Conservation (phyloP, 2,113 vertebrate species). For the Pachypanchax playfairii region DNA sequence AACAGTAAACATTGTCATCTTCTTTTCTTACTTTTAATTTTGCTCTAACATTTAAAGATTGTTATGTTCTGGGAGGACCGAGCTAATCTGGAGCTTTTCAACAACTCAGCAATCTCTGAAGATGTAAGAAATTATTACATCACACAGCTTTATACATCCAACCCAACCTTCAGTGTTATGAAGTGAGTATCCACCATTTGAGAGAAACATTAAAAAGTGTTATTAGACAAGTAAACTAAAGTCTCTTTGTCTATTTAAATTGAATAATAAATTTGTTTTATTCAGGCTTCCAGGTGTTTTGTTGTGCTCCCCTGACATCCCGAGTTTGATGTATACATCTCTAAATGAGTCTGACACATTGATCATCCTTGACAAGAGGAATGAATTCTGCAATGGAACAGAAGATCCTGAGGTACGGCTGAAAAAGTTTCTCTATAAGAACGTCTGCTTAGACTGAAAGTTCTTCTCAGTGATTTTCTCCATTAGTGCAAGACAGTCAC, state of each 20-base stretch:
- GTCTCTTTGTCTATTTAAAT: not conserved
- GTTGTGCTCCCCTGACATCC: conserved; percentile 48
- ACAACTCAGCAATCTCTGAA: conserved; percentile 36
- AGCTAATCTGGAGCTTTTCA: conserved; percentile 70
- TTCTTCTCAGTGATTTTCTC: not conserved
- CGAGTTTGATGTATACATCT: conserved; percentile 17
- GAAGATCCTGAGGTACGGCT: conserved; percentile 37
- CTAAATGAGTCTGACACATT: conserved; percentile 24
- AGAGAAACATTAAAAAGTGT: not conserved
- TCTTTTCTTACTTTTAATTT: too few relatives aligned
- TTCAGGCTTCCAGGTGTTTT: conserved; percentile 45
- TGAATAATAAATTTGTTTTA: not conserved
- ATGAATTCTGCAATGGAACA: conserved; percentile 33
- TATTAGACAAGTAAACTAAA: too few relatives aligned
- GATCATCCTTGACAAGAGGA: conserved; percentile 13
- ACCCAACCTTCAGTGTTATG: conserved; percentile 46
- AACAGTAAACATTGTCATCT: too few relatives aligned
- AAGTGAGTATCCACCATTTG: conserved; percentile 35
- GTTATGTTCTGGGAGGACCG: conserved; percentile 52
- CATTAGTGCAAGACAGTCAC: too few relatives aligned
- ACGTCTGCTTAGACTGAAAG: not conserved
- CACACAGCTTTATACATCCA: conserved; percentile 43
- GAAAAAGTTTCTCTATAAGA: not conserved
- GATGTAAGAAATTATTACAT: conserved; percentile 52
- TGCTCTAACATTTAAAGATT: conserved; percentile 40